Evolutionary conservation across 2,113 vertebrate species (phyloP), one percentile per base, ranked within the genome.

Genomic region (Anguilla rostrata): DNA sequence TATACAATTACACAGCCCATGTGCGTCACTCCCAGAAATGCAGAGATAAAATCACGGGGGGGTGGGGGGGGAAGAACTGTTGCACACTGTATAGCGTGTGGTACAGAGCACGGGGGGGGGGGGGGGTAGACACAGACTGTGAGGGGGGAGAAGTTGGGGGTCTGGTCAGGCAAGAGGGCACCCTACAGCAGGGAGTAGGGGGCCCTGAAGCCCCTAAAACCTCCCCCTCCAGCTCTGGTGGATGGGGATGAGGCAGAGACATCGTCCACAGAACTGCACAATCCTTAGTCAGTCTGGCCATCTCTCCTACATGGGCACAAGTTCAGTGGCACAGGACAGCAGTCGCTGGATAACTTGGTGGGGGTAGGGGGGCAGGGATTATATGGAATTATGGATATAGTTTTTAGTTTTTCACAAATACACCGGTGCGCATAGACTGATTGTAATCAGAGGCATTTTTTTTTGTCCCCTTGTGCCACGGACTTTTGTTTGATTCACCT

Each of bases 1-100:
- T 80, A 60, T 80, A 85, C 78, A 79, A 60, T 78, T 78, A 85
- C 0, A 34, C 9, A 34, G 66, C 75, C 22, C 2, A 63, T 7
- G 60, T 63, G 39, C 41, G 46, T 43, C 43, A 26, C 66, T 29
- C 34, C 49, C 66, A 26, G 26, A 5, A 34, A 71, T 3, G 22
- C 39, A 53, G 39, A 41, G n/a, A 78, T 84, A 75, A 49, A 84
- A 84, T 49, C 84, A 49, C 66, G 66, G 34, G 41, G 63, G 57
- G 39, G 56, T 22, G 34, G 34, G 34, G 34, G 34, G 34, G 20
- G 41, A 75, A 84, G 39, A 43, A 26, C 39, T 41, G 53, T 84
- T 66, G 53, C 83, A 78, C 43, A 84, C 63, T 66, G 14, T 63
- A 43, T 8, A 26, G 56, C 40, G 34, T 66, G 39, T 83, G 34